phyloP scores from a whole-genome alignment of 2,888 invertebrate species.

The Drosophila leonis region DNA sequence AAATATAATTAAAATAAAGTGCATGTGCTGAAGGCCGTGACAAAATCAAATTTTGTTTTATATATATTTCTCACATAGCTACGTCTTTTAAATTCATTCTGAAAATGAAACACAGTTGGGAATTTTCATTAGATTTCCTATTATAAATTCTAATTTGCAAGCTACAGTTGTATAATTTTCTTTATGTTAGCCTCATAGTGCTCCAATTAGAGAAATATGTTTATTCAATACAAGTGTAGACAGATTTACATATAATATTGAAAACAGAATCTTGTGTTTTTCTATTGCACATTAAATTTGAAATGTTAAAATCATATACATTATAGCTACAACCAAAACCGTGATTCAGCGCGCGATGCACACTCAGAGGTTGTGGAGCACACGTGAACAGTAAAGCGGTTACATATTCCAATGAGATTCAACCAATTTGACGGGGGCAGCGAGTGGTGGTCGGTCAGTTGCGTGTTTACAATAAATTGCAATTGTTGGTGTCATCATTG shows the following conservation, averaged over 20 bases:
- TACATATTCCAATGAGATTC: slow-evolving; percentile 49
- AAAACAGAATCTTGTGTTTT: not conserved
- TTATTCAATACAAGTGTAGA: not conserved
- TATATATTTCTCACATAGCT: not conserved
- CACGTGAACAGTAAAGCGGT: not conserved
- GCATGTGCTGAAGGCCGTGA: slow-evolving; percentile 51
- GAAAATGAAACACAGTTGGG: not conserved
- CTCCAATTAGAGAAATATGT: not conserved
- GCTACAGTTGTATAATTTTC: too few relatives aligned
- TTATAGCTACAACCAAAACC: slow-evolving; percentile 1
- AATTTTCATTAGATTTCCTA: not conserved
- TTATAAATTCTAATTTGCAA: not conserved
- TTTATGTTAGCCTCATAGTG: not conserved
- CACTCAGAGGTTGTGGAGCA: not conserved
- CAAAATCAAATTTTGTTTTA: slow-evolving; percentile 44
- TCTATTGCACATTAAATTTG: slow-evolving; percentile 28
- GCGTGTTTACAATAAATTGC: slow-evolving; percentile 40
- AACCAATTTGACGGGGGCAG: slow-evolving; percentile 37
- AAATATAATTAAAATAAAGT: slow-evolving; percentile 60
- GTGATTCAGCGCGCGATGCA: slow-evolving; percentile 6
- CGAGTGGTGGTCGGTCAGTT: slow-evolving; percentile 22
- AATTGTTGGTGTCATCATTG: slow-evolving; percentile 20
- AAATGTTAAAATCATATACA: not conserved
- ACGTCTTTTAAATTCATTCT: not conserved
- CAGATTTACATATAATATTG: not conserved